phyloP scores from a whole-genome alignment of 2,888 invertebrate species.

The Coelogynopora nodosa region DNA sequence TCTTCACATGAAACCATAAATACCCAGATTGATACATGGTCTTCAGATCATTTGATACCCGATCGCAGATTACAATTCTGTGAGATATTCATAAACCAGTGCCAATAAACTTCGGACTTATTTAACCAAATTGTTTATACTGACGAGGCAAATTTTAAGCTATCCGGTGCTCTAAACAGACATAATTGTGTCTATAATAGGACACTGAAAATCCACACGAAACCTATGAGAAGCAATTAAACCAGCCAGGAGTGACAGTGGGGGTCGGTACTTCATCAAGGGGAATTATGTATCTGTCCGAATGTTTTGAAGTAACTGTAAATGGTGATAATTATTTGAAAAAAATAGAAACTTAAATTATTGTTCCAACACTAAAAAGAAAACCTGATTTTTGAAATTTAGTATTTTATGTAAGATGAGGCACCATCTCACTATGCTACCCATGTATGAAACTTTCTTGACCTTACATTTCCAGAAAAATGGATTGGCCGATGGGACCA shows the following conservation, averaged over 20 bases:
- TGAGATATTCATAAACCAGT: constrained; percentile 35
- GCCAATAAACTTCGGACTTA: not conserved
- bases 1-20: constrained; percentile 25
- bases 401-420: constrained; percentile 35
- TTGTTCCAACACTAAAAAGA: constrained; percentile 7
- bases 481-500: constrained; percentile 29
- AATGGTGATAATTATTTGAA: constrained; percentile 30
- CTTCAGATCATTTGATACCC: not conserved
- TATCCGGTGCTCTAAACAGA: constrained; percentile 14
- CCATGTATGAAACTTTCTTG: constrained; percentile 10
- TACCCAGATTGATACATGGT: constrained; percentile 27
- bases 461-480: constrained; percentile 31
- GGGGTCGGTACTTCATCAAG: constrained; percentile 16
- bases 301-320: constrained; percentile 11
- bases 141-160: constrained; percentile 9
- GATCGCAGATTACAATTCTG: constrained; percentile 29
- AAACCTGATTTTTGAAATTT: not conserved
- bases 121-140: constrained; percentile 20
- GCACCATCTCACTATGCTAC: constrained; percentile 30
- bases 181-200: constrained; percentile 34
- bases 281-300: not conserved
- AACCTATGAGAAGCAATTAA: constrained; percentile 24
- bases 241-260: constrained; percentile 25
- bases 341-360: not conserved
- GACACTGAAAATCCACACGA: constrained; percentile 21